A percentile compares a stretch with the other conserved stretches of the same genome.
phyloP scores from a whole-genome alignment of 2,797 vertebrate species.

The Liparis tanakae region DNA sequence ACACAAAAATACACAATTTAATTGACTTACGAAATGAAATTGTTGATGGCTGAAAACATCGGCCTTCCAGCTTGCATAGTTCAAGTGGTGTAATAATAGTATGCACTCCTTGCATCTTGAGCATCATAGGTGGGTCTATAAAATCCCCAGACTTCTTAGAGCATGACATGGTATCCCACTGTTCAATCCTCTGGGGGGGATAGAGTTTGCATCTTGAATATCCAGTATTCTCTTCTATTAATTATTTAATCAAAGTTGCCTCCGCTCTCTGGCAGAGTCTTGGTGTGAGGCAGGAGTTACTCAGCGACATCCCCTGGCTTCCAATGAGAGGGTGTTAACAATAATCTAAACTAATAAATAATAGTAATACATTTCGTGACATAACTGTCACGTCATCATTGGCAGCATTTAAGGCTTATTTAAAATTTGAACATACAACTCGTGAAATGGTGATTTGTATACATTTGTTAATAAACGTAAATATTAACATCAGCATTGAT shows the following conservation, averaged over 20 bases:
- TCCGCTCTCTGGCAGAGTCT: neutral
- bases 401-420: neutral
- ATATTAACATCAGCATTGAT: neutral
- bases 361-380: neutral
- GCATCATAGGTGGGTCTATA: neutral
- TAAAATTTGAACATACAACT: neutral
- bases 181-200: neutral
- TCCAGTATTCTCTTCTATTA: neutral
- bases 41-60: neutral
- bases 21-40: neutral
- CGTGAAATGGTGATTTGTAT: neutral
- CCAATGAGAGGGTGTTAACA: neutral
- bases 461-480: neutral
- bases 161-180: neutral
- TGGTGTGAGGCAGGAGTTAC: neutral
- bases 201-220: neutral
- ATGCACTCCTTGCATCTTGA: constrained; percentile 1
- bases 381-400: neutral
- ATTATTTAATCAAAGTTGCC: neutral
- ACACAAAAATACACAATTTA: neutral
- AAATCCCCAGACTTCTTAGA: neutral
- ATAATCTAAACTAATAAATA: neutral
- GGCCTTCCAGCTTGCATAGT: neutral
- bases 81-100: neutral
- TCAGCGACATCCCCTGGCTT: neutral